Conservation (phyloP, 2,888 invertebrate species). For the Malacosoma neustria region DNA sequence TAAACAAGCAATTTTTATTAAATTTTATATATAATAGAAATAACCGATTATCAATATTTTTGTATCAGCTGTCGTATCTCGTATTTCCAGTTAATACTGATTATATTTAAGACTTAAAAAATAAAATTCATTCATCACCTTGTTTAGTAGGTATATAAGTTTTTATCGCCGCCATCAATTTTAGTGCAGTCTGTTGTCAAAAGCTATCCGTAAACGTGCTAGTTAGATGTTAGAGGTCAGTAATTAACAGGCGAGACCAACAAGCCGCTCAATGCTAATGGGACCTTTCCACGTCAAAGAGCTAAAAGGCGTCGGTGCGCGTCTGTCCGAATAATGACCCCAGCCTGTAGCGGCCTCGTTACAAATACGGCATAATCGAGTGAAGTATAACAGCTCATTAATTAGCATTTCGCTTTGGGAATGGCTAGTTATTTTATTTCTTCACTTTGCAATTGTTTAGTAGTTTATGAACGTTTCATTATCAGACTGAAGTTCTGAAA, state of each 20-base stretch:
- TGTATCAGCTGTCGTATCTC: too few species aligned
- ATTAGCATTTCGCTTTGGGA: neutral
- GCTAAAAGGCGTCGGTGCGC: conserved; percentile 66
- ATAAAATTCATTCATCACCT: too few species aligned
- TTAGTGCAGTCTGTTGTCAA: conserved; percentile 31
- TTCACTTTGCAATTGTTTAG: conserved; percentile 2
- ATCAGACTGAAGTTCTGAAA: neutral
- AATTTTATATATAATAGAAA: too few species aligned
- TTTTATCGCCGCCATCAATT: too few species aligned
- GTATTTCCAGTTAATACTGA: too few species aligned
- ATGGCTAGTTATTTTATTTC: too few species aligned
- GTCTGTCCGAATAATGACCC: conserved; percentile 68
- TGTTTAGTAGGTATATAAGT: too few species aligned
- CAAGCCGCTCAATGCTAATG: conserved; percentile 68
- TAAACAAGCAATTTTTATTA: too few species aligned
- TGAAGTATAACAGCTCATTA: conserved; percentile 1
- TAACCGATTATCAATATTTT: too few species aligned
- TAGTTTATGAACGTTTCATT: neutral
- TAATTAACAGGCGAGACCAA: conserved; percentile 69
- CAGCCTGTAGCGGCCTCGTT: conserved; percentile 41
- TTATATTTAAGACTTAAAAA: too few species aligned
- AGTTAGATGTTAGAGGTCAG: conserved; percentile 53
- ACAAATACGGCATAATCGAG: neutral
- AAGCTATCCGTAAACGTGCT: conserved; percentile 23
- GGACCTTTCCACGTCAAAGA: conserved; percentile 68